Percentiles rank a stretch among this genome's conserved stretches.
Evolutionary conservation across 2,888 invertebrate species (phyloP).

Genomic region (Eupelmus urozonus): DNA sequence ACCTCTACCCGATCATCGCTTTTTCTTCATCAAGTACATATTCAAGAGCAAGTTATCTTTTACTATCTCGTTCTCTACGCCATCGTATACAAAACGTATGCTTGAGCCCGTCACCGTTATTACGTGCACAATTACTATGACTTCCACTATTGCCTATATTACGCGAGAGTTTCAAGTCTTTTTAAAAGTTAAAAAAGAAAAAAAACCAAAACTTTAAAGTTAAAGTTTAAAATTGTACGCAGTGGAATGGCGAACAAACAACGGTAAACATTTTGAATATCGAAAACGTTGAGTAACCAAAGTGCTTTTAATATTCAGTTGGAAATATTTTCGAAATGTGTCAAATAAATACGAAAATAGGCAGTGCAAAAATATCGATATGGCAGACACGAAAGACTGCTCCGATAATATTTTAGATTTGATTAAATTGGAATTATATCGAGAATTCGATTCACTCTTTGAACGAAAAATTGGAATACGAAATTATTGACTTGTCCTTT

Average conservation of each 20-base stretch:
- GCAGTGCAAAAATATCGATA: slow-evolving; percentile 47
- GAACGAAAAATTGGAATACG: slow-evolving; percentile 1
- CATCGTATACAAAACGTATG: slow-evolving; percentile 45
- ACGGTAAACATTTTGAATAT: too few species aligned
- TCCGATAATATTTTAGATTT: too few species aligned
- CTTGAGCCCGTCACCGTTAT: slow-evolving; percentile 7
- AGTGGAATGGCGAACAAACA: slow-evolving; percentile 17
- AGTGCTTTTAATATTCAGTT: too few species aligned
- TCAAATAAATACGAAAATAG: slow-evolving; percentile 21
- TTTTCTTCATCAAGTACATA: slow-evolving; percentile 35
- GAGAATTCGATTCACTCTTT: too few species aligned
- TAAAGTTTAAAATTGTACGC: slow-evolving; percentile 17
- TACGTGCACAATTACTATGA: too few species aligned
- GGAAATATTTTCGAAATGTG: slow-evolving; percentile 10
- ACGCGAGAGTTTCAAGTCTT: slow-evolving; percentile 30
- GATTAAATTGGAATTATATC: too few species aligned
- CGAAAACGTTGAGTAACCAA: not conserved
- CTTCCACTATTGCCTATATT: slow-evolving; percentile 7
- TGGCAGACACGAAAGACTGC: not conserved
- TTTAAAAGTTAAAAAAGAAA: slow-evolving; percentile 8
- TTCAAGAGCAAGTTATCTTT: slow-evolving; percentile 47
- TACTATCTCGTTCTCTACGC: slow-evolving; percentile 21
- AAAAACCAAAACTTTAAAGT: not conserved
- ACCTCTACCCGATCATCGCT: slow-evolving; percentile 26
- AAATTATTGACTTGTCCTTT: slow-evolving; percentile 9